Evolutionary conservation across 2,113 vertebrate genomes (phyloP), one percentile per base, ranked within the genome.

Genomic region (Podiceps cristatus): DNA sequence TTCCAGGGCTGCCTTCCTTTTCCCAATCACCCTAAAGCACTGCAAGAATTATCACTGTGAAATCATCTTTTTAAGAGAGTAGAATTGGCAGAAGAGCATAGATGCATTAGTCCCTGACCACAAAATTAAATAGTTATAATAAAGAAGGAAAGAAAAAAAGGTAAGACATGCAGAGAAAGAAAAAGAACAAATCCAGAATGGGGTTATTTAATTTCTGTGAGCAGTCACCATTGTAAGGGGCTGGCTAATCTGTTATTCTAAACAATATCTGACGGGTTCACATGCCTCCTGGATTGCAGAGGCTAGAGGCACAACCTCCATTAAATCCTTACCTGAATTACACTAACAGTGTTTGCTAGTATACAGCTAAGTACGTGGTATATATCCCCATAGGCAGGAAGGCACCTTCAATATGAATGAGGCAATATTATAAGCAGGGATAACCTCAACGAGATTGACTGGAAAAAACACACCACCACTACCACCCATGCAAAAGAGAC

Each of bases 391-490:
- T 1, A 18, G n/a, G 42, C 47, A 86, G 27, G 13, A 25, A 63
- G 49, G 73, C 63, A 62, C 49, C 55, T 28, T 52, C 25, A 24
- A n/a, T 7, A 27, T 2, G 12, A 67, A 58, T 0, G 4, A 18
- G 9, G 22, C 60, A 66, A 19, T 23, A 50, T 10, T 14, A 1
- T 2, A 44, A 37, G 22, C 1, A 11, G 25, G 37, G 18, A 28
- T 0, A 73, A 53, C 27, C 47, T 58, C 7, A 1, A 15, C 0
- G 3, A 13, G 35, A 50, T 5, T 37, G 49, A 68, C 0, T 47
- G 28, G 56, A 60, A 62, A 60, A 60, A 47, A 11, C 20, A 72
- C 29, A 40, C 1, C 27, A 23, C 27, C 20, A 37, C 16, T 37
- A 79, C 19, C 23, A 23, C 42, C 42, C 42, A 13, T 9, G 47